Conservation (phyloP, 35 echinoderm and acorn worm genomes). For the Hemicentrotus pulcherrimus region DNA sequence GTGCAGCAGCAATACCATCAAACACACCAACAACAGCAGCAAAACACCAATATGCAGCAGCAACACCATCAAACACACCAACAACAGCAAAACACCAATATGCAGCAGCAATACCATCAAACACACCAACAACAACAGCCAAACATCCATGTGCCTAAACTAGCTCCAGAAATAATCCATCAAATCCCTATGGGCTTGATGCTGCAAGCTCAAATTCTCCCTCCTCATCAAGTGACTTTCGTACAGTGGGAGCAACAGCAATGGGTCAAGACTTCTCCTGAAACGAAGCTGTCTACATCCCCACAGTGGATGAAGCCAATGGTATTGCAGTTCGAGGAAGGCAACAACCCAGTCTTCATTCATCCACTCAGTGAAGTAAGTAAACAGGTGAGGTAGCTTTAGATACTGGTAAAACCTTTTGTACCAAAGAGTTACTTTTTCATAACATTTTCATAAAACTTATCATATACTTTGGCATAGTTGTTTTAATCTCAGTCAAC, state of each 20-base stretch:
- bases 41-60: background rate
- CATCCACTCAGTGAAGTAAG: slow-evolving; percentile 30
- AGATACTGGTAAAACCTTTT: background rate
- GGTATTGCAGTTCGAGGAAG: background rate
- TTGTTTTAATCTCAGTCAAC: background rate
- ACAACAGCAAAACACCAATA: background rate
- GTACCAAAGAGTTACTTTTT: background rate
- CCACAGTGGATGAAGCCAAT: slow-evolving; percentile 33
- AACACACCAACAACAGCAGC: background rate
- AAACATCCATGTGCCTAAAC: background rate
- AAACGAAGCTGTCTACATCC: background rate
- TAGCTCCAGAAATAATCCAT: background rate
- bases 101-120: background rate
- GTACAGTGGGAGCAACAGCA: background rate
- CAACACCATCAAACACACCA: background rate
- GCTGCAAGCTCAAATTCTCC: background rate
- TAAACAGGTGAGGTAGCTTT: background rate
- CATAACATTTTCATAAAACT: background rate
- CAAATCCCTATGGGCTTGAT: background rate
- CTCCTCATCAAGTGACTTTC: background rate
- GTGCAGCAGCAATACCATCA: background rate
- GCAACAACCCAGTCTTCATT: background rate
- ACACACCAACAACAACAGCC: background rate
- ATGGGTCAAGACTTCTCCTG: background rate
- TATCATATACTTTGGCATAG: background rate